These are phyloP conservation scores for Drosophila persimilis DNA, from an alignment of 1,140 invertebrate species.

Conservation along the genomic window DNA sequence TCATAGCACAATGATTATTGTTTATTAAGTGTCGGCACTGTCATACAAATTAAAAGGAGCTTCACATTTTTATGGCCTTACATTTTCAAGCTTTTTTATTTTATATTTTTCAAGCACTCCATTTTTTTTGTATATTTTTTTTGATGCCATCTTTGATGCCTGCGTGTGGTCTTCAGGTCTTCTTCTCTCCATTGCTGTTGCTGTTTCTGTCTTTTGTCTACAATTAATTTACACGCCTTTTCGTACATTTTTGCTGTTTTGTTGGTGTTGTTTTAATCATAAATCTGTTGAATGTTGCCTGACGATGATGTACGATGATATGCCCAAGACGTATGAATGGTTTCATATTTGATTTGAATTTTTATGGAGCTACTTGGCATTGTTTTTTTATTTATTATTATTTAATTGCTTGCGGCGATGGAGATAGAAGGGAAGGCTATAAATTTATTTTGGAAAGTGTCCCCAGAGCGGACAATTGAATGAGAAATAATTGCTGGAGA, in stretches of 20 bases:
- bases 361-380: neutral
- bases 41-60: slow-evolving; percentile 73
- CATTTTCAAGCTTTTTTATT: slow-evolving; percentile 44
- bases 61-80: slow-evolving; percentile 66
- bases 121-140: slow-evolving; percentile 17
- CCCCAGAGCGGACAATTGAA: too few species aligned
- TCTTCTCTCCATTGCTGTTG: slow-evolving; percentile 7
- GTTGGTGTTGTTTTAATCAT: slow-evolving; percentile 18
- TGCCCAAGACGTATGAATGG: slow-evolving; percentile 1
- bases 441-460: too few species aligned
- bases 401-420: slow-evolving; percentile 16
- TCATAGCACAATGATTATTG: slow-evolving; percentile 61
- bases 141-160: slow-evolving; percentile 12
- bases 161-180: slow-evolving; percentile 42
- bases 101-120: slow-evolving; percentile 16
- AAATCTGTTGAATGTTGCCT: slow-evolving; percentile 16
- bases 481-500: too few species aligned
- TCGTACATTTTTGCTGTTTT: slow-evolving; percentile 7
- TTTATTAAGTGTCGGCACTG: slow-evolving; percentile 75
- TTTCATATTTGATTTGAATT: slow-evolving; percentile 15
- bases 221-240: slow-evolving; percentile 32
- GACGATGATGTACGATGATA: slow-evolving; percentile 8
- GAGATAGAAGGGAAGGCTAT: neutral
- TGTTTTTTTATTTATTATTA: slow-evolving; percentile 14
- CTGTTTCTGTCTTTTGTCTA: slow-evolving; percentile 16